Base-by-base conservation (phyloP, 2,113 vertebrate genomes). In the Nycticryphes semicollaris region DNA sequence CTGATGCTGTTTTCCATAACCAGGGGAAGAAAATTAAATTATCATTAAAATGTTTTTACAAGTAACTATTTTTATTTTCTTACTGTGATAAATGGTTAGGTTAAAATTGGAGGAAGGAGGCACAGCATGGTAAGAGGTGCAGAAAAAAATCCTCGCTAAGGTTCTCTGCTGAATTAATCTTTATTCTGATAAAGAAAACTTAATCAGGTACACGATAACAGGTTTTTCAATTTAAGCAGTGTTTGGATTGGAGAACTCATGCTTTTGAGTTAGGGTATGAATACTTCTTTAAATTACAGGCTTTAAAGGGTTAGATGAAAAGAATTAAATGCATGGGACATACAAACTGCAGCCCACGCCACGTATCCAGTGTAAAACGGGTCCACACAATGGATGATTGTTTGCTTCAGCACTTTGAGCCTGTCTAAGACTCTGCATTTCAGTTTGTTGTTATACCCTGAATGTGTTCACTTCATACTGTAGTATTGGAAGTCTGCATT, bases 401-500 rank as follows among this genome's bases (percentile, higher is more conserved):
- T 87, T 96, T 47, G 31, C 47, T 88, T 25, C 48, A 21, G 67
- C 20, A 8, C 45, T 30, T 45, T 79, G 75, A 75, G 67, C 43
- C 37, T 54, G 54, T 62, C 47, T 90, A 23, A 89, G 41, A 59
- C 25, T 82, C 50, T 53, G 24, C 56, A 28, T 94, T 88, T 89
- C 80, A 88, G 68, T 93, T 95, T 85, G 79, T 64, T 54, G 6
- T 81, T 93, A 41, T 51, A 13, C 37, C 78, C 89, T 67, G 84
- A 83, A 56, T 74, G 51, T 77, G 83, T 67, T 75, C 72, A 68
- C 77, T 96, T 94, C 79, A 72, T 68, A 7, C 62, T 64, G 60
- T 90, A n/a, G 19, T 67, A 90, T 85, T 88, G 89, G 62, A 85
- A 91, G 89, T 90, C 84, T 96, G 96, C 90, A 86, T 81, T 87